These are phyloP conservation scores for Oscheius sp. DNA, from an alignment of 2,888 invertebrate species.

Conservation along the genomic window DNA sequence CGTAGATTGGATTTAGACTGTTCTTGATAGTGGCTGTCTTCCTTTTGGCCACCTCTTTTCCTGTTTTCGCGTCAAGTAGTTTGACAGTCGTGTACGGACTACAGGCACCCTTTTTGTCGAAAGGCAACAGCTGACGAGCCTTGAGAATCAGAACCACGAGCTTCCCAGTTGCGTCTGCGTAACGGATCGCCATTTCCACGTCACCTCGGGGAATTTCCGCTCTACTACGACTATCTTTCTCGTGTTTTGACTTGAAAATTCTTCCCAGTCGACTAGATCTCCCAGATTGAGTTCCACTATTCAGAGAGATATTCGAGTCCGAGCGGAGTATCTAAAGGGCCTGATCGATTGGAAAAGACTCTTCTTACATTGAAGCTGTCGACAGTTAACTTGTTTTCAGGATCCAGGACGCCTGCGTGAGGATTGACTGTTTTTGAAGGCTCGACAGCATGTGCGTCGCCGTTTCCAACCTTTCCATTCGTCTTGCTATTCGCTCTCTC, in stretches of 20 bases:
- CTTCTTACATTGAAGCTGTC: conserved; percentile 45
- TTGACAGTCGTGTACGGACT: conserved; percentile 58
- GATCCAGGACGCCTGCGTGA: conserved; percentile 43
- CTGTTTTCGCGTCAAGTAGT: conserved; percentile 54
- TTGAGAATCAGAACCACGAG: conserved; percentile 44
- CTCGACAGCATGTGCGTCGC: conserved; percentile 54
- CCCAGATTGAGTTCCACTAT: conserved; percentile 38
- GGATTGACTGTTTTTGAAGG: conserved; percentile 58
- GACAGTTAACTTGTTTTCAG: conserved; percentile 50
- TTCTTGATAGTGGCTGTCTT: conserved; percentile 58
- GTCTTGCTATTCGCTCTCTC: conserved; percentile 59
- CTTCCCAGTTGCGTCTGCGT: conserved; percentile 46
- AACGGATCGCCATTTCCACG: conserved; percentile 55
- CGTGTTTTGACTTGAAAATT: conserved; percentile 43
- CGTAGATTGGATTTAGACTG: conserved; percentile 62
- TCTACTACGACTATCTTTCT: conserved; percentile 33
- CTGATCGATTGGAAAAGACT: background rate
- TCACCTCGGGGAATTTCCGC: conserved; percentile 57
- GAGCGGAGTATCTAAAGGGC: conserved; percentile 50
- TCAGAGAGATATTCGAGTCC: conserved; percentile 48
- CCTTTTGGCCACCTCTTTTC: conserved; percentile 57
- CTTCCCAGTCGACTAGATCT: conserved; percentile 50
- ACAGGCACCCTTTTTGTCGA: conserved; percentile 53
- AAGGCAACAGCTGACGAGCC: conserved; percentile 47
- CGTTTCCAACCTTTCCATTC: conserved; percentile 42